Conservation (phyloP, 37 sponge, comb jelly and placozoan species). For the Beroe forskalii region DNA sequence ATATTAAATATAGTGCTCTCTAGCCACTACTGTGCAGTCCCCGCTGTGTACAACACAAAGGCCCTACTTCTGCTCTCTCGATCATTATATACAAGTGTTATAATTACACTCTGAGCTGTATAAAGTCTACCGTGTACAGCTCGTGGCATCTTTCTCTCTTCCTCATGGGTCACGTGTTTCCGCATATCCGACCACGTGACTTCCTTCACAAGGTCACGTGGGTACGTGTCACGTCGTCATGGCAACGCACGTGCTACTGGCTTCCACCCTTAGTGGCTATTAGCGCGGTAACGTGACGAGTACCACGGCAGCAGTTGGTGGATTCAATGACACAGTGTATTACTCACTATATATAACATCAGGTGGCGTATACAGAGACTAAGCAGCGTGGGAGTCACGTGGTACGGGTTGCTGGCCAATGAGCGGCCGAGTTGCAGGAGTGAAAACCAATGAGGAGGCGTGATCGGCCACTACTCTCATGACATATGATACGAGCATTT, state of each 20-base stretch:
- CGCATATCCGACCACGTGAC: neutral
- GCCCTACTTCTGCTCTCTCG: too few species aligned
- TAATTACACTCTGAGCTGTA: neutral
- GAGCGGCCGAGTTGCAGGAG: neutral
- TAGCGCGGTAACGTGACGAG: neutral
- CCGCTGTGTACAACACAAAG: too few species aligned
- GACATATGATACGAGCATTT: conserved; percentile 44
- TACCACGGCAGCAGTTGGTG: conserved; percentile 5
- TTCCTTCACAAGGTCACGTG: neutral
- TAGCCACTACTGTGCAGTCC: too few species aligned
- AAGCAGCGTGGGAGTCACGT: neutral
- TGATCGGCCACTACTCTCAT: too few species aligned
- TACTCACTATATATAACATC: too few species aligned
- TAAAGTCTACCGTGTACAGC: too few species aligned
- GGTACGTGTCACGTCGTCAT: too few species aligned
- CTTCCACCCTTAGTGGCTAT: neutral
- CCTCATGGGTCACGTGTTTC: conserved; percentile 35
- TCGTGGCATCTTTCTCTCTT: neutral
- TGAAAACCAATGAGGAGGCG: neutral
- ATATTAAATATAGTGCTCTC: too few species aligned
- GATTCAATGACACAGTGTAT: too few species aligned
- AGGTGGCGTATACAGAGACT: conserved; percentile 24
- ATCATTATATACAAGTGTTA: conserved; percentile 4
- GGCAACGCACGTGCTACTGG: too few species aligned
- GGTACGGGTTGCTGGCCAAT: conserved; percentile 1